phyloP scores from a whole-genome alignment of 37 sponge, comb jelly and placozoan species.

The Bolinopsis microptera region DNA sequence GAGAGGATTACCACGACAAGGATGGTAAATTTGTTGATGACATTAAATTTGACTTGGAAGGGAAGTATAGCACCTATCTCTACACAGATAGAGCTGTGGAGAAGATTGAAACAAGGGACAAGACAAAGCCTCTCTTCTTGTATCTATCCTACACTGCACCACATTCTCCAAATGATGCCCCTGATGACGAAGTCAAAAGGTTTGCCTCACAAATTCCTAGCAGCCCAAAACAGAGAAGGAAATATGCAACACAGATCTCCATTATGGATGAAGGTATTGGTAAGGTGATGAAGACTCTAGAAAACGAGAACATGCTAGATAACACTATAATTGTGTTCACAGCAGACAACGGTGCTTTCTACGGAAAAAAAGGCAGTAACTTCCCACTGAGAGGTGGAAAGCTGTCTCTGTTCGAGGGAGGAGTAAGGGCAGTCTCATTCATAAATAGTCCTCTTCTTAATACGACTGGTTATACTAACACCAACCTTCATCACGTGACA shows the following conservation, averaged over 20 bases:
- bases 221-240: background rate
- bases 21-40: background rate
- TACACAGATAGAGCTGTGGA: background rate
- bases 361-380: background rate
- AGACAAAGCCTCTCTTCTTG: constrained; percentile 15
- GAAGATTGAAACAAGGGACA: background rate
- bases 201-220: background rate
- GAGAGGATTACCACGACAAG: background rate
- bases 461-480: constrained; percentile 42
- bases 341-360: constrained; percentile 1
- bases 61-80: background rate
- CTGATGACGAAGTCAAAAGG: background rate
- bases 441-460: background rate
- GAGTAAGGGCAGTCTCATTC: constrained; percentile 12
- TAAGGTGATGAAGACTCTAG: background rate
- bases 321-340: constrained; percentile 36
- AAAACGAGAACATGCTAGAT: background rate
- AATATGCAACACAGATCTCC: background rate
- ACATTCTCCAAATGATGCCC: background rate
- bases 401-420: constrained; percentile 31
- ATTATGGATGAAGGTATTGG: constrained; percentile 48
- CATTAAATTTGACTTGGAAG: background rate
- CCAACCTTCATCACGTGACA: constrained; percentile 48
- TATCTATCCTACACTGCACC: constrained; percentile 42
- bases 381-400: constrained; percentile 45